Evolutionary conservation across 1,140 invertebrate genomes (phyloP).

Genomic region (Nautilus pompilius): DNA sequence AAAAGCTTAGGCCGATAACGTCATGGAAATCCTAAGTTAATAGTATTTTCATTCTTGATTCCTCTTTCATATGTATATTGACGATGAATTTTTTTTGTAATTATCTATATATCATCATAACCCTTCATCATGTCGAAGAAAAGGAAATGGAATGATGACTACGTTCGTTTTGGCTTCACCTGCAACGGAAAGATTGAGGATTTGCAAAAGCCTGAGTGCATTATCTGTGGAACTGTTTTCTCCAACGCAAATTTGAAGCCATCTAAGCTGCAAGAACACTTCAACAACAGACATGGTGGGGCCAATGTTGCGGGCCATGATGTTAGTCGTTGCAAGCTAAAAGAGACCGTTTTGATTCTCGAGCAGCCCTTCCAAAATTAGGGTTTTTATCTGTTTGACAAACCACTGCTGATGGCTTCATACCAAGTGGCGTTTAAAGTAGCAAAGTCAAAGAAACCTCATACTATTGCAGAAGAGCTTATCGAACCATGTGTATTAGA

Average conservation of each 20-base stretch:
- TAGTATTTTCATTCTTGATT: too few species aligned
- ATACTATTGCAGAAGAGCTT: constrained; percentile 6
- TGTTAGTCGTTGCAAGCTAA: neutral
- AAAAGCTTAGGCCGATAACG: too few species aligned
- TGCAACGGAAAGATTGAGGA: neutral
- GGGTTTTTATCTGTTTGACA: neutral
- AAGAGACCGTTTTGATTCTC: constrained; percentile 2
- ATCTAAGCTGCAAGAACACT: neutral
- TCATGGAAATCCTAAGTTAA: too few species aligned
- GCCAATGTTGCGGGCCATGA: neutral
- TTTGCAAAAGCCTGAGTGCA: neutral
- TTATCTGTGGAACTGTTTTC: neutral
- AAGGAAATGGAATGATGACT: neutral
- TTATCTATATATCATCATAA: too few species aligned
- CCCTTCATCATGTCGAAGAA: neutral
- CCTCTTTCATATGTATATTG: too few species aligned
- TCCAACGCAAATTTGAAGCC: neutral
- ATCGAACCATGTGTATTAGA: constrained; percentile 4
- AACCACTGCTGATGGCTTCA: neutral
- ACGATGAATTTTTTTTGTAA: too few species aligned
- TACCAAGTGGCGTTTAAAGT: neutral
- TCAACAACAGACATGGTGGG: neutral
- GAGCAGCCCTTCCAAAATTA: constrained; percentile 2
- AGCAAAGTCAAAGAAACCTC: constrained; percentile 1
- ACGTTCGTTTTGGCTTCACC: neutral